These are phyloP conservation scores for Gobionotothen gibberifrons DNA, from an alignment of 2,797 vertebrate genomes.

Conservation along the genomic window DNA sequence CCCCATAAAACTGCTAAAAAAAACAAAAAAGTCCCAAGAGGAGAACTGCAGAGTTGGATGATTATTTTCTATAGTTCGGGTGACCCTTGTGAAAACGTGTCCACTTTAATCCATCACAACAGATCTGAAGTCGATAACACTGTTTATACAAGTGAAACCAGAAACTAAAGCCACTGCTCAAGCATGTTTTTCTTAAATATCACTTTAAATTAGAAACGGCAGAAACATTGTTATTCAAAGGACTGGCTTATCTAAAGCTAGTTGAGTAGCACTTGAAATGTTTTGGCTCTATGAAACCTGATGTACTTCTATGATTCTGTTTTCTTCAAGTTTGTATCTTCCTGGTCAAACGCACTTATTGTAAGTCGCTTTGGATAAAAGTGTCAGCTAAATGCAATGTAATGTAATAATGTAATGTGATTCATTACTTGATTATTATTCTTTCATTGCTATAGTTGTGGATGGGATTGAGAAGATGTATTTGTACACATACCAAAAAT, in stretches of 20 bases:
- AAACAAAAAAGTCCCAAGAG: background rate
- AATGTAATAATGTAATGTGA: no score
- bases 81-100: background rate
- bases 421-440: background rate
- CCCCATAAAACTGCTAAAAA: background rate
- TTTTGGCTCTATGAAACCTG: no score
- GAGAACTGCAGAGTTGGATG: background rate
- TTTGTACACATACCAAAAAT: background rate
- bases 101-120: slow-evolving; percentile 16
- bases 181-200: slow-evolving; percentile 4
- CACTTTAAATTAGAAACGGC: background rate
- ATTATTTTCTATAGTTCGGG: background rate
- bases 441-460: background rate
- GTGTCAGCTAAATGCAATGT: no score
- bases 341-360: no score
- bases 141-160: slow-evolving; percentile 1
- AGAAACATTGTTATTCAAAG: background rate
- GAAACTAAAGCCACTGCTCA: background rate
- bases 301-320: no score
- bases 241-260: no score
- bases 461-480: background rate
- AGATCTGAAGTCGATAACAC: slow-evolving; percentile 10
- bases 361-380: no score
- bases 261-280: no score
- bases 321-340: no score